Percentiles rank a stretch among this genome's conserved stretches.
Evolutionary conservation across 2,797 vertebrate genomes (phyloP).

Genomic region (Potorous gilbertii): DNA sequence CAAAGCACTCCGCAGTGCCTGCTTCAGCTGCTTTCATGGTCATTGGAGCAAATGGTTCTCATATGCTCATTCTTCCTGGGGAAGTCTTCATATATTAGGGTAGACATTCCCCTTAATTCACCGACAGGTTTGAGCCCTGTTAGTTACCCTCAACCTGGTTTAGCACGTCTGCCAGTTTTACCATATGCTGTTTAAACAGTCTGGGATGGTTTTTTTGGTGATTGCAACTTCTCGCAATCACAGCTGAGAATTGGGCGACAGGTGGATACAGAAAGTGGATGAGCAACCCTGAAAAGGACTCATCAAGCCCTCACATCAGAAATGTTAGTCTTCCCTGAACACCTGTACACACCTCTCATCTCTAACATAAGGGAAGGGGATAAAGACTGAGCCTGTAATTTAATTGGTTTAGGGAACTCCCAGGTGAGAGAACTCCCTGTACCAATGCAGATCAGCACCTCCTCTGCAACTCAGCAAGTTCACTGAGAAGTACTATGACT

Average conservation of each 20-base stretch:
- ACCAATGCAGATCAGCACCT: background rate
- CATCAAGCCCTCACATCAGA: background rate
- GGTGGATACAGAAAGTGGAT: background rate
- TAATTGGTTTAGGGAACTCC: background rate
- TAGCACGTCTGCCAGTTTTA: background rate
- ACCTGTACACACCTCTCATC: background rate
- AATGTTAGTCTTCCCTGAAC: background rate
- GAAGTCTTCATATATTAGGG: background rate
- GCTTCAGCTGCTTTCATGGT: background rate
- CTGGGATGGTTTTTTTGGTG: background rate
- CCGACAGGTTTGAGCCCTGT: background rate
- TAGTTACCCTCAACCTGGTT: background rate
- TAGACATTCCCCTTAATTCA: background rate
- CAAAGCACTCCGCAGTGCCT: background rate
- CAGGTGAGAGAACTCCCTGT: background rate
- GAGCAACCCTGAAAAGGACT: background rate
- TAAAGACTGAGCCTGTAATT: background rate
- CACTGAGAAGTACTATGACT: background rate
- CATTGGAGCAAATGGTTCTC: background rate
- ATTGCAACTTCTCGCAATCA: background rate
- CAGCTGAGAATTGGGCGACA: background rate
- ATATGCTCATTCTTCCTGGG: background rate
- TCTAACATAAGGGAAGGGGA: background rate
- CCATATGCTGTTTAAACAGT: background rate
- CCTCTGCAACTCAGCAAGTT: background rate